These are phyloP conservation scores for Toxostoma redivivum DNA, from an alignment of 2,113 vertebrate species.

Conservation along the genomic window DNA sequence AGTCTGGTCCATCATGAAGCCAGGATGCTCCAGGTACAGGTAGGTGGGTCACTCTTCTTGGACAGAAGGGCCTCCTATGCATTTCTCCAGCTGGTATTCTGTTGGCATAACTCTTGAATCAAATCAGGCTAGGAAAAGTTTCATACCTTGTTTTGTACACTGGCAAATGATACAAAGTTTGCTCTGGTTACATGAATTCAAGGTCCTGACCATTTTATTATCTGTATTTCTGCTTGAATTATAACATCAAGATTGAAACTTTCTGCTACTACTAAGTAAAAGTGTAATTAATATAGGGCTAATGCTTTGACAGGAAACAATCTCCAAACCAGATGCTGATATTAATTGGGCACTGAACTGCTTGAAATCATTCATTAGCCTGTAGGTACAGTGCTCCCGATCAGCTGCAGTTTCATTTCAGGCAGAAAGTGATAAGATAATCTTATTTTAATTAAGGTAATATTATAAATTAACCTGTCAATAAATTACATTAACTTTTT, in stretches of 20 bases:
- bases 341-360: neutral
- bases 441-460: constrained; percentile 29
- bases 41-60: neutral
- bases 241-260: neutral
- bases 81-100: neutral
- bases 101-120: neutral
- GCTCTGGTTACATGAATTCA: neutral
- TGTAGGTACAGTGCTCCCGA: neutral
- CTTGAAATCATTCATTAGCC: constrained; percentile 8
- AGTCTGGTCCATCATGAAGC: neutral
- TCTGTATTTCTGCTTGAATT: neutral
- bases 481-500: constrained; percentile 28
- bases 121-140: neutral
- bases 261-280: neutral
- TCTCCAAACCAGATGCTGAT: neutral
- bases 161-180: neutral
- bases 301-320: neutral
- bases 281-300: neutral
- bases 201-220: neutral
- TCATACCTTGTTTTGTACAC: neutral
- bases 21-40: neutral
- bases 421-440: constrained; percentile 7
- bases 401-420: neutral
- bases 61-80: neutral
- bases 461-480: constrained; percentile 36